Evolutionary conservation across 2,888 invertebrate species (phyloP).

Genomic region (Notodromas monacha): DNA sequence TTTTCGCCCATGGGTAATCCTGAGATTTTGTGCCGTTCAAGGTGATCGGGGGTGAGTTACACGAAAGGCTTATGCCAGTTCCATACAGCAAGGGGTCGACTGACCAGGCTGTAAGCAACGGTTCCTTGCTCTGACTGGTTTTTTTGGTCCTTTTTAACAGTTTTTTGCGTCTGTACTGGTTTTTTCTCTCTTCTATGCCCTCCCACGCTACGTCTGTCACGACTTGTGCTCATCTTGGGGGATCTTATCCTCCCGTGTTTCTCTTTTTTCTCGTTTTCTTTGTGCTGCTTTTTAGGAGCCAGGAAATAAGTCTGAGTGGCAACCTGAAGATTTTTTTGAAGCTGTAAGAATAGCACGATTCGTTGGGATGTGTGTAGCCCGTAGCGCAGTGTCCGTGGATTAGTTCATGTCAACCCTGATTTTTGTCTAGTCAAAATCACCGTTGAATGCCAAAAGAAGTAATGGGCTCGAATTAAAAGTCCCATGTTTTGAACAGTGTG

Average conservation of each 20-base stretch:
- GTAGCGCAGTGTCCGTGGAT: too few species aligned
- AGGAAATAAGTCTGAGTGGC: background rate
- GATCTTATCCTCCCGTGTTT: slow-evolving; percentile 2
- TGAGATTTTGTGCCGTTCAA: slow-evolving; percentile 69
- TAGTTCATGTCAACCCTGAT: too few species aligned
- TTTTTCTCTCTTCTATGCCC: slow-evolving; percentile 8
- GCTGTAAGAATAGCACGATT: slow-evolving; percentile 10
- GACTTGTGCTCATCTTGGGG: background rate
- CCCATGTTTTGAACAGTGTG: too few species aligned
- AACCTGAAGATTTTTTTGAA: background rate
- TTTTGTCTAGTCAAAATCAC: too few species aligned
- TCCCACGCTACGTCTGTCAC: slow-evolving; percentile 9
- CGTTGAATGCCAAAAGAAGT: too few species aligned
- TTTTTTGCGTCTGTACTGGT: slow-evolving; percentile 6
- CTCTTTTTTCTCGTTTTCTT: slow-evolving; percentile 5
- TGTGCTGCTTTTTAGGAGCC: slow-evolving; percentile 1
- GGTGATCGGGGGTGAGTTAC: slow-evolving; percentile 99
- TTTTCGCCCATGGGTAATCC: slow-evolving; percentile 25
- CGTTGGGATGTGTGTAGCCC: too few species aligned
- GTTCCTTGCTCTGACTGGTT: too few species aligned
- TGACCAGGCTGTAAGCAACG: slow-evolving; percentile 96
- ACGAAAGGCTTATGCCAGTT: slow-evolving; percentile 97
- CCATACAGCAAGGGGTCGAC: slow-evolving; percentile 99
- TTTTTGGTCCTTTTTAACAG: slow-evolving; percentile 2
- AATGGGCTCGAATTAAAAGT: too few species aligned